Evolutionary conservation across 2,113 vertebrate genomes (phyloP).

Genomic region (Triplophysa siluroides): DNA sequence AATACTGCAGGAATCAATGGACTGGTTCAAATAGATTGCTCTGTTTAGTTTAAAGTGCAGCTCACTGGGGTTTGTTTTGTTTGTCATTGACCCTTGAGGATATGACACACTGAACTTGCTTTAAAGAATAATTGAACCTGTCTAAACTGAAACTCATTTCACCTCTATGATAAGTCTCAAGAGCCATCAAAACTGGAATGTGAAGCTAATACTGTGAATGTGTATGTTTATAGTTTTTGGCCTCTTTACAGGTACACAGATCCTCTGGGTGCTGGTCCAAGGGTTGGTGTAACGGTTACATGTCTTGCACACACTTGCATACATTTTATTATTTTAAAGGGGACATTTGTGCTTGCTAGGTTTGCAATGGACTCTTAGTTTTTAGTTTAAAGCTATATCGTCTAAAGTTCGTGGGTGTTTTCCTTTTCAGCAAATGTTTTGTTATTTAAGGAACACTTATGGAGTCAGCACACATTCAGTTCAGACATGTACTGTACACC

Average conservation of each 20-base stretch:
- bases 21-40: slow-evolving; percentile 19
- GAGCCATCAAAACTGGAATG: slow-evolving; percentile 51
- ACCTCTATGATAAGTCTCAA: slow-evolving; percentile 44
- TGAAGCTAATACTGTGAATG: slow-evolving; percentile 60
- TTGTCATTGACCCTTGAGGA: not conserved
- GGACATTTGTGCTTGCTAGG: not conserved
- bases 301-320: not conserved
- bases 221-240: slow-evolving; percentile 56
- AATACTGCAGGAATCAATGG: slow-evolving; percentile 44
- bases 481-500: not conserved
- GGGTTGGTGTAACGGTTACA: not conserved
- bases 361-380: too few relatives aligned
- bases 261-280: slow-evolving; percentile 1
- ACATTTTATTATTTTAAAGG: not conserved
- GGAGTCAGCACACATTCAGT: slow-evolving; percentile 35
- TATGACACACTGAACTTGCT: not conserved
- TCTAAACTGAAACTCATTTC: not conserved
- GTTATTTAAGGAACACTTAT: slow-evolving; percentile 45
- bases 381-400: not conserved
- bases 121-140: not conserved
- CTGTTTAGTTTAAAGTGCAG: slow-evolving; percentile 26
- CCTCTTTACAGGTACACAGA: slow-evolving; percentile 51
- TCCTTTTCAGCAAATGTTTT: not conserved
- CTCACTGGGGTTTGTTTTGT: slow-evolving; percentile 9
- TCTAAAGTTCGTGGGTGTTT: not conserved